Evolutionary conservation across 92 coral and sea anemone species (phyloP).

Genomic region (Palythoa grandiflora): DNA sequence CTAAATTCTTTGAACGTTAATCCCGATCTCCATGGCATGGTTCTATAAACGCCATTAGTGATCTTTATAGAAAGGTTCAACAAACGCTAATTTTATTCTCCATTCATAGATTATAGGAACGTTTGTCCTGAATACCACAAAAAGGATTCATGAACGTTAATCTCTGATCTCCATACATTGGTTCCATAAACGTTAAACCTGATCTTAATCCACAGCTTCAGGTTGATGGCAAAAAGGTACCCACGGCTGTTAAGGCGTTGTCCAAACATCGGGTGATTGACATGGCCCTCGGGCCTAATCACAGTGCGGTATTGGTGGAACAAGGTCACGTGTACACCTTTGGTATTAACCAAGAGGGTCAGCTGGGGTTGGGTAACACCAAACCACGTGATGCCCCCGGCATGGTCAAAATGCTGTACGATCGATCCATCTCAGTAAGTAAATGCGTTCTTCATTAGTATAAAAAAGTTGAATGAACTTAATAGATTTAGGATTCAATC

Average conservation of each 20-base stretch:
- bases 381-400: conserved; percentile 95
- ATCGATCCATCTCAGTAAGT: conserved; percentile 81
- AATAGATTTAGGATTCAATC: too few species aligned
- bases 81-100: too few species aligned
- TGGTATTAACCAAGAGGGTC: conserved; percentile 91
- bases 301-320: conserved; percentile 95
- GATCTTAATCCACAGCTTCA: conserved; percentile 66
- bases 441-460: neutral
- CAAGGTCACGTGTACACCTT: conserved; percentile 97
- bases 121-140: too few species aligned
- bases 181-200: neutral
- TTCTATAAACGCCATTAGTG: too few species aligned
- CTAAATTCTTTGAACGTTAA: too few species aligned
- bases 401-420: conserved; percentile 86
- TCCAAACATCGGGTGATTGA: conserved; percentile 94
- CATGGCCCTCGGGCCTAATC: conserved; percentile 92
- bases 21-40: too few species aligned
- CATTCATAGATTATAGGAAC: too few species aligned
- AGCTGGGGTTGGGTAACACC: conserved; percentile 89
- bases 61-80: too few species aligned
- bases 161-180: neutral
- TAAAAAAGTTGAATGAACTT: neutral
- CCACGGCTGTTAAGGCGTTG: conserved; percentile 93
- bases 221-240: conserved; percentile 91
- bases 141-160: too few species aligned